These are phyloP conservation scores for Tipula unca DNA, from an alignment of 2,888 invertebrate species.

Conservation along the genomic window DNA sequence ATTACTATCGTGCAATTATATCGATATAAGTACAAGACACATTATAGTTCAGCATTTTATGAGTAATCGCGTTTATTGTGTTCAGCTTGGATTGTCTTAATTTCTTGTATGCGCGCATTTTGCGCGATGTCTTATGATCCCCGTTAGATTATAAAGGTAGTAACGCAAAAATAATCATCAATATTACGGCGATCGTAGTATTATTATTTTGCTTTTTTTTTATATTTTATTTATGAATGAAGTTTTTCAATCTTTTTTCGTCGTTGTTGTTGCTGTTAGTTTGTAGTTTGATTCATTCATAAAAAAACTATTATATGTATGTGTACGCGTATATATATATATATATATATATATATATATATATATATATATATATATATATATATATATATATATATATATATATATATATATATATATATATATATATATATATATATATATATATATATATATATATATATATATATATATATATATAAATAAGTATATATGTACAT, in stretches of 20 bases:
- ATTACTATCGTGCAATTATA: neutral
- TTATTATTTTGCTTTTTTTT: neutral
- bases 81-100: neutral
- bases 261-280: neutral
- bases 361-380: no score
- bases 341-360: neutral
- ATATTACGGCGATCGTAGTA: neutral
- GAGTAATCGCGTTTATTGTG: neutral
- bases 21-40: neutral
- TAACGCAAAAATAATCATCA: slow-evolving; percentile 4
- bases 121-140: neutral
- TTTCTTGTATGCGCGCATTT: neutral
- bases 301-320: neutral
- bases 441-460: no score
- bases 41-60: neutral
- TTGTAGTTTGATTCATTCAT: slow-evolving; percentile 8
- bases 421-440: no score
- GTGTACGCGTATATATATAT: no score
- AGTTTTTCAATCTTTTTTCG: slow-evolving; percentile 14
- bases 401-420: no score
- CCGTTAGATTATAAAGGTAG: neutral
- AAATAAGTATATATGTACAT: no score
- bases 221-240: neutral
- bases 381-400: no score
- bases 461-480: no score